Evolutionary conservation across 1,140 invertebrate genomes (phyloP), one percentile per base, ranked within the genome.

Genomic region (Melanaphis sacchari): DNA sequence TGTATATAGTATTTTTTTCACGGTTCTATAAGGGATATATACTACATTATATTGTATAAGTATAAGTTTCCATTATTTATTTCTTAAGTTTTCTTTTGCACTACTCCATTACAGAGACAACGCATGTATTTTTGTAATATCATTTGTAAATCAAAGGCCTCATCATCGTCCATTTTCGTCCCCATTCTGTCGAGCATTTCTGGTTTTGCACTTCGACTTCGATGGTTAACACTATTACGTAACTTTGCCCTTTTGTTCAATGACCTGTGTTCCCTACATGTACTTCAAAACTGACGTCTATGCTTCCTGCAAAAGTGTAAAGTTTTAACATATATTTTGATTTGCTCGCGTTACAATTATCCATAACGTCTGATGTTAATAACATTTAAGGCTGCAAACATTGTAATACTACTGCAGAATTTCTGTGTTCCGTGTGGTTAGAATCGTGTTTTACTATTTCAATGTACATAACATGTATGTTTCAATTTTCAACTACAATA

Each of bases 81-180:
- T n/a, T 85, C 38, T 85, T 46, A 85, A 85, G 84, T 85, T 85
- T 85, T 85, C 84, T 85, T 43, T 43, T 46, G 84, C n/a, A 43
- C 38, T 8, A 85, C 40, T 22, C 22, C 38, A 26, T 9, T 38
- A 21, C 26, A 85, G 26, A 85, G 26, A 31, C 31, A 46, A 36
- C 85, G 49, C 85, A 36, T 88, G 31, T 88, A 88, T 36, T 88
- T 22, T 49, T 7, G n/a, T 46, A 88, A 88, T 88, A 49, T 88
- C 31, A 36, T 88, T 88, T n/a, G 43, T 88, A 88, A 88, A 88
- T 88, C 85, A 88, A 49, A 88, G 41, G 85, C 85, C 31, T 88
- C 43, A n/a, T 88, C 84, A 31, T 85, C 82, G 9, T 9, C 82
- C 82, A 24, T 0, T 2, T 9, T 3, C 84, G 46, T 18, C 11